Conservation (phyloP, 2,888 invertebrate genomes). For the Ophion ventricosus region DNA sequence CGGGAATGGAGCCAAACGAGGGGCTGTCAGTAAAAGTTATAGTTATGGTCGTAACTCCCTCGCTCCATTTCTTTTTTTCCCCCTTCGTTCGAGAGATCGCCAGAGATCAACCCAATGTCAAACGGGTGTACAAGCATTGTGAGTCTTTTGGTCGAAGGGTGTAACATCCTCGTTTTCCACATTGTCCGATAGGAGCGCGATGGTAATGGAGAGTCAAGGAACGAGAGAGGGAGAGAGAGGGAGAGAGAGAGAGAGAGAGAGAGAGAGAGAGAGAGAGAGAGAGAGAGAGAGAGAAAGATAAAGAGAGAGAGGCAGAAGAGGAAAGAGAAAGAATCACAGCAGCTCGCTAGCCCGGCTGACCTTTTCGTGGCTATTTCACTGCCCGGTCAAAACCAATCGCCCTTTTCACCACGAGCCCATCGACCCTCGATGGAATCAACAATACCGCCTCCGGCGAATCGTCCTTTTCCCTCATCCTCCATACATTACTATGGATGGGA, state of each 20-base stretch:
- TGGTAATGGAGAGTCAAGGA: background rate
- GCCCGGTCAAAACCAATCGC: slow-evolving; percentile 6
- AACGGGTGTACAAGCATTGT: background rate
- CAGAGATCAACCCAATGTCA: slow-evolving; percentile 21
- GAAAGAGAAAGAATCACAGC: background rate
- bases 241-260: background rate
- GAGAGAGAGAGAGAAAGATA: background rate
- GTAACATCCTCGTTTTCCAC: background rate
- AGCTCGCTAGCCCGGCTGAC: slow-evolving; percentile 21
- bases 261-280: background rate
- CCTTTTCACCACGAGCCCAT: slow-evolving; percentile 7
- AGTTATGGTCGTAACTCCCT: background rate
- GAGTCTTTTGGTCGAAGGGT: slow-evolving; percentile 8
- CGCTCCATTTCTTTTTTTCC: background rate
- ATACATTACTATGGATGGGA: slow-evolving; percentile 35
- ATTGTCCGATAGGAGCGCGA: background rate
- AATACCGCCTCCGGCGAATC: slow-evolving; percentile 26
- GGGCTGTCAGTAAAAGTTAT: slow-evolving; percentile 1
- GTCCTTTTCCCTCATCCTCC: slow-evolving; percentile 19
- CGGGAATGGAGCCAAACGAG: background rate
- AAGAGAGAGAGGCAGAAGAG: background rate
- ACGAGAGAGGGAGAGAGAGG: background rate
- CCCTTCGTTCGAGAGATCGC: background rate
- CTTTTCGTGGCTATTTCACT: slow-evolving; percentile 35
- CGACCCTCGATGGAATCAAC: slow-evolving; percentile 21